phyloP scores from a whole-genome alignment of 2,113 vertebrate genomes.

The Notechis scutatus region DNA sequence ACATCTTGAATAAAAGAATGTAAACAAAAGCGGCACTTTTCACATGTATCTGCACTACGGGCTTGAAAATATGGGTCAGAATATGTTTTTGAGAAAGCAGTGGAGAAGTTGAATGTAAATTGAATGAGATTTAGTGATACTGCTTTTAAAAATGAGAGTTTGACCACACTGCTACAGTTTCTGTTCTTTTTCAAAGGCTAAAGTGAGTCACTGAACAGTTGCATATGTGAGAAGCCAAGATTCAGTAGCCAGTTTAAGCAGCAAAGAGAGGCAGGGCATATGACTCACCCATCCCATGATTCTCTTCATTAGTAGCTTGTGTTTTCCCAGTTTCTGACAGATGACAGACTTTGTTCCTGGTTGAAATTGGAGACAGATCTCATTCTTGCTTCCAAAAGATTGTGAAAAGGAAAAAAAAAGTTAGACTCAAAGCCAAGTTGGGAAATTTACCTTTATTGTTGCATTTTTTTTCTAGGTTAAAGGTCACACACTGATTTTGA shows the following conservation, averaged over 20 bases:
- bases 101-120: neutral
- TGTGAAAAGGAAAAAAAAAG: neutral
- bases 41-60: neutral
- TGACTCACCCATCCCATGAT: slow-evolving; percentile 14
- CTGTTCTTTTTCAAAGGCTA: neutral
- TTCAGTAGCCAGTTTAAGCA: neutral
- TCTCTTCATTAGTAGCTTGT: neutral
- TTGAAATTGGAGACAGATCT: neutral
- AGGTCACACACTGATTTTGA: neutral
- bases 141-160: neutral
- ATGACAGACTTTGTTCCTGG: neutral
- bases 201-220: neutral
- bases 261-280: neutral
- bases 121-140: neutral
- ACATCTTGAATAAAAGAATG: neutral
- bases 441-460: neutral
- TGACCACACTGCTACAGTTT: neutral
- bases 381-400: neutral
- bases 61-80: neutral
- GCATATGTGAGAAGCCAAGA: neutral
- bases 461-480: neutral
- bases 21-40: neutral
- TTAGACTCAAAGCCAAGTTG: neutral
- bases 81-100: neutral
- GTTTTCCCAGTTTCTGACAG: neutral